Base-by-base conservation (phyloP, 2,888 invertebrate genomes). In the Ectemnius cavifrons region DNA sequence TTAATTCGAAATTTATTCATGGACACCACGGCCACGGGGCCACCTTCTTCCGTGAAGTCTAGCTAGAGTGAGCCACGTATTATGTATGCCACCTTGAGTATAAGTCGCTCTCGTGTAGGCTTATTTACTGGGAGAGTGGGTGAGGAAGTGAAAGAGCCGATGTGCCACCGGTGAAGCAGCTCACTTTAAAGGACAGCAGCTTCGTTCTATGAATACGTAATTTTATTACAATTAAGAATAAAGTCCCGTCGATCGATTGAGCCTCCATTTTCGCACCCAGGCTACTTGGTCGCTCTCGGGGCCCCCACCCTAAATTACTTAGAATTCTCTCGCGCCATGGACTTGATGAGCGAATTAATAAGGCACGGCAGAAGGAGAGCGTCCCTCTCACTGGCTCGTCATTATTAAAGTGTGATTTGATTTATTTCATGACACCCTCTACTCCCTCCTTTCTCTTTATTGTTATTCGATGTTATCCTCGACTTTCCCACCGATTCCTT, bases 1-100 rank as follows among this genome's bases (percentile, higher is more conserved):
- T 89, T 89, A 86, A 89, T 89, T 89, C 80, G 75, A 89, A 89
- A 90, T 89, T 89, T 89, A 89, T 89, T 89, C 89, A 89, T 89
- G 87, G 85, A 85, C 82, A 71, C 80, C 71, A 67, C 76, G 82
- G 83, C 80, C 71, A 67, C 76, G 82, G 83, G 81, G 77, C 76
- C 73, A 71, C n/a, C 67, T 73, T 60, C 71, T 11, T 73, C 63
- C n/a, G 57, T 52, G 60, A n/a, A 45, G 63, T 49, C 64, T 69
- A 66, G 49, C 56, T 64, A 57, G 62, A 6, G 18, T 46, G 18
- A 63, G 27, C 28, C 62, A 56, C 45, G 65, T 27, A 61, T 72
- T 68, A 72, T 11, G 67, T 63, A 64, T 37, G 37, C 37, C 37
- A 37, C 37, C 37, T 37, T 37, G 37, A 37, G 37, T 37, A 37